phyloP scores from a whole-genome alignment of 2,888 invertebrate species.

The Hypomecis atomaria region DNA sequence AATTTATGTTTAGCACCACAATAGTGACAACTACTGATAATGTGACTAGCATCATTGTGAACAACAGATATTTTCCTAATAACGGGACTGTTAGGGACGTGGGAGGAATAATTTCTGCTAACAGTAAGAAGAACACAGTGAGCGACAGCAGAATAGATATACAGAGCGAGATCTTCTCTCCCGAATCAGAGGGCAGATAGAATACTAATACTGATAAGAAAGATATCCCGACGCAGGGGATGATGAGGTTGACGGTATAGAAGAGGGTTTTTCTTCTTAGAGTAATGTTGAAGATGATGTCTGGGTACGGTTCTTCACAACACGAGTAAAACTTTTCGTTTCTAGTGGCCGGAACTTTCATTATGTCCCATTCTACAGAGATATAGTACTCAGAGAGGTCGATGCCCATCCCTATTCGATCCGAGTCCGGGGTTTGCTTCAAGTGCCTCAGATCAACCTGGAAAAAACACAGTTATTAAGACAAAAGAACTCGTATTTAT shows the following conservation, averaged over 20 bases:
- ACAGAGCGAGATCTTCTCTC: slow-evolving; percentile 98
- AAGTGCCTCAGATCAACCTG: slow-evolving; percentile 96
- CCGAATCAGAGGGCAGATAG: slow-evolving; percentile 98
- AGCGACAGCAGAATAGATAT: slow-evolving; percentile 96
- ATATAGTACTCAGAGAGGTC: slow-evolving; percentile 97
- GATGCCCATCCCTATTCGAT: slow-evolving; percentile 95
- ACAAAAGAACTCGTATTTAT: slow-evolving; percentile 11
- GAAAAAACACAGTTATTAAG: slow-evolving; percentile 49
- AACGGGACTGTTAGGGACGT: slow-evolving; percentile 96
- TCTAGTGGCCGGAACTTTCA: slow-evolving; percentile 95
- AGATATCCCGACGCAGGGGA: slow-evolving; percentile 98
- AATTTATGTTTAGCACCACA: slow-evolving; percentile 96
- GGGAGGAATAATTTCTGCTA: slow-evolving; percentile 97
- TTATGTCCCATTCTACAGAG: slow-evolving; percentile 99
- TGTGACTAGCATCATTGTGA: slow-evolving; percentile 97
- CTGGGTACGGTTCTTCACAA: slow-evolving; percentile 98
- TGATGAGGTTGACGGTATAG: slow-evolving; percentile 98
- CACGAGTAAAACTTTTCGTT: slow-evolving; percentile 98
- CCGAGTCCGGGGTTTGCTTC: slow-evolving; percentile 93
- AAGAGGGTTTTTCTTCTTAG: slow-evolving; percentile 97
- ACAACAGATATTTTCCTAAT: slow-evolving; percentile 95
- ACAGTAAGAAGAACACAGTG: slow-evolving; percentile 96
- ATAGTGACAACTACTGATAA: slow-evolving; percentile 97
- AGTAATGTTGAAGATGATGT: slow-evolving; percentile 99
- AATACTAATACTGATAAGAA: slow-evolving; percentile 98